Conservation (phyloP, 2,888 invertebrate genomes). For the Polyommatus icarus region DNA sequence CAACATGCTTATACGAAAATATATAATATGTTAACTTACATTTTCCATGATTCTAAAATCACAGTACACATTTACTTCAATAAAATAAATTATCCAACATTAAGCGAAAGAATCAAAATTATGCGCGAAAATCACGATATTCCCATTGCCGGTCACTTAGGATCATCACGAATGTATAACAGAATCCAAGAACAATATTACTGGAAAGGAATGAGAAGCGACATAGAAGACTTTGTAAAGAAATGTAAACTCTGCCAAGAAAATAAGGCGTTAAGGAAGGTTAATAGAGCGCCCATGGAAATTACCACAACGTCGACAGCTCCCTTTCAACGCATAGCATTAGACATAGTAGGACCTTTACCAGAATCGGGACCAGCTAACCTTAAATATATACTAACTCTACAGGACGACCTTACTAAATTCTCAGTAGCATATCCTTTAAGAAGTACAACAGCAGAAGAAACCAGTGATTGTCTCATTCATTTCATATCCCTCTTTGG, state of each 20-base stretch:
- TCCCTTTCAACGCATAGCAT: conserved; percentile 22
- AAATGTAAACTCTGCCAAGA: background rate
- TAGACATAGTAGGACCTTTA: background rate
- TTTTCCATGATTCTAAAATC: no score
- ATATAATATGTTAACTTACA: no score
- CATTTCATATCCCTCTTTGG: conserved; percentile 35
- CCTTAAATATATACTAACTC: background rate
- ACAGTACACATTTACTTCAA: no score
- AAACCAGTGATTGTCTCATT: conserved; percentile 31
- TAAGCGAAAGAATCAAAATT: no score
- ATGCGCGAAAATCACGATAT: no score
- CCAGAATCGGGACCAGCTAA: no score
- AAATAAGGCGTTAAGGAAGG: conserved; percentile 21
- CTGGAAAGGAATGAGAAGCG: conserved; percentile 17
- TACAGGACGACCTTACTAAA: conserved; percentile 32
- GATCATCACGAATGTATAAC: no score
- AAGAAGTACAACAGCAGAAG: conserved; percentile 29
- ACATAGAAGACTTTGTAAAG: conserved; percentile 28
- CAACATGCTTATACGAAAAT: no score
- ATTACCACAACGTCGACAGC: conserved; percentile 27
- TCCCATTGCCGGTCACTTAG: no score
- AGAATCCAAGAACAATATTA: no score
- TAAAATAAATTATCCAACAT: no score
- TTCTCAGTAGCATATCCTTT: conserved; percentile 26
- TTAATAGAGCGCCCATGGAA: conserved; percentile 31